Base-by-base conservation (phyloP, 2,113 vertebrate genomes). In the Xenus cinereus region DNA sequence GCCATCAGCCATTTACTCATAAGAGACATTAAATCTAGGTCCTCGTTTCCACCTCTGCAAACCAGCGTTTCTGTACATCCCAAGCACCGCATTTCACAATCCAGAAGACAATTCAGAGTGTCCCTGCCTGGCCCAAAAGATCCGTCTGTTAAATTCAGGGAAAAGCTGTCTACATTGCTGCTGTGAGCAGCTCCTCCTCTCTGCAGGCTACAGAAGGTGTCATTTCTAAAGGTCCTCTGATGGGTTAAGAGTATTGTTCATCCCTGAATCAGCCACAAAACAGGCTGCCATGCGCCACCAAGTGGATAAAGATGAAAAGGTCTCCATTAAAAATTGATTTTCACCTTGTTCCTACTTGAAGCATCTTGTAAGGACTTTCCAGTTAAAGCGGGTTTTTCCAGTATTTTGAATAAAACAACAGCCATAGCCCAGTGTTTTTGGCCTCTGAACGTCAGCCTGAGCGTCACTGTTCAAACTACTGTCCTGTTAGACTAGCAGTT, bases 201-300 rank as follows among this genome's bases (percentile, higher is more conserved):
- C 69, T 43, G 86, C 80, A 62, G 80, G 37, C 39, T 43, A n/a
- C 73, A 32, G 57, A 10, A n/a, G 24, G 64, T 67, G 79, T 63
- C 62, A 50, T 8, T 75, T 56, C 76, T 84, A 37, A 64, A 84
- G 88, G 67, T 62, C 69, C 57, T 73, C 28, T 51, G 35, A 51
- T 14, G 54, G 67, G 64, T 50, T 46, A 27, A 4, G 37, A 30
- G 64, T 3, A 23, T 7, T 46, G 37, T 9, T 50, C 79, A 46
- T 50, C 45, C 50, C 35, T 17, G 53, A 8, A 57, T 2, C 75
- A 69, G 73, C 57, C 72, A 64, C 67, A 27, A 4, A 74, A 11
- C 68, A 67, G 66, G 82, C 93, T 56, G 87, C 94, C 79, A 46
- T 33, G 81, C 77, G 94, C 98, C 98, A 96, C 95, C 98, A 87